These are phyloP conservation scores for Eclectus roratus DNA, from an alignment of 2,113 vertebrate species.

Conservation along the genomic window DNA sequence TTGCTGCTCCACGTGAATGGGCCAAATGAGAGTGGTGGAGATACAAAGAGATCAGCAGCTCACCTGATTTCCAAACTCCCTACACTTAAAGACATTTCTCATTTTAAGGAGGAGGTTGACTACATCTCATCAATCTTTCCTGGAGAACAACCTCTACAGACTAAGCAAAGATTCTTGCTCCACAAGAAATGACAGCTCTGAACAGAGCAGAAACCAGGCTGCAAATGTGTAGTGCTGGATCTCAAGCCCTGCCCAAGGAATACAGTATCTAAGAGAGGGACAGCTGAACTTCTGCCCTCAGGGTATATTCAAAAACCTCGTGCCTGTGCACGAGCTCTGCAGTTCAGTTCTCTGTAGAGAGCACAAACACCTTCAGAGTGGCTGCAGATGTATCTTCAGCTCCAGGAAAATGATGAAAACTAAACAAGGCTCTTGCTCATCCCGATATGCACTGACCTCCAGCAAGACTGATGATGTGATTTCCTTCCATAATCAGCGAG, in stretches of 20 bases:
- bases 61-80: background rate
- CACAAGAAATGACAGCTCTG: background rate
- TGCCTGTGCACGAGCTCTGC: background rate
- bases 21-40: background rate
- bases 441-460: background rate
- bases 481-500: background rate
- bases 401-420: background rate
- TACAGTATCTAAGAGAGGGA: background rate
- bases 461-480: background rate
- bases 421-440: background rate
- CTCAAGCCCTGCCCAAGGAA: background rate
- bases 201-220: background rate
- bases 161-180: background rate
- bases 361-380: accelerated
- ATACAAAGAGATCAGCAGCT: background rate
- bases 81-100: background rate
- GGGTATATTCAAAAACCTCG: background rate
- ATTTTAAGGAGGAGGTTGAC: background rate
- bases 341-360: background rate
- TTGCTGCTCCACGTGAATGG: background rate
- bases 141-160: background rate
- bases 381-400: background rate
- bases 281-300: background rate
- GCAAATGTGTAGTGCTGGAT: background rate
- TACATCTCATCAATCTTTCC: background rate